Evolutionary conservation across 2,888 invertebrate species (phyloP), one percentile per base, ranked within the genome.

Genomic region (Autographa pulchrina): DNA sequence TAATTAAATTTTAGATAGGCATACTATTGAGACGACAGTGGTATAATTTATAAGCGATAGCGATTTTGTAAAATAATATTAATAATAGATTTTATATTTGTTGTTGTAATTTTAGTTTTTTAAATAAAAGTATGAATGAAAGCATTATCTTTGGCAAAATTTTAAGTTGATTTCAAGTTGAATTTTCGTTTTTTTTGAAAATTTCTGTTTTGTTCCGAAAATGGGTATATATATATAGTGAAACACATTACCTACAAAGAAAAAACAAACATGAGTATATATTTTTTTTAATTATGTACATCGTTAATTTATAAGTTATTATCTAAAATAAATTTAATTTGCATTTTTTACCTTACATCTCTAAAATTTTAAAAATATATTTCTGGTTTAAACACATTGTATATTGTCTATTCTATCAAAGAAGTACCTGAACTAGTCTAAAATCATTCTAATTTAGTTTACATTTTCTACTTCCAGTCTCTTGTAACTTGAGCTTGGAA

Each of bases 1-100:
- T 78, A 73, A 78, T 87, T 85, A 86, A 84, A 84, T 82, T 79
- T 83, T 83, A 85, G 75, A 70, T 86, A 82, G 84, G 74, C 78
- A 76, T 84, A 80, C 52, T 66, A 80, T 74, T 74, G 73, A 71
- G 68, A 59, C 32, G 56, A 67, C n/a, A 63, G 72, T 74, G 81
- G 78, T 80, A 74, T 76, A 63, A 72, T 80, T 77, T 76, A 67
- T 72, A 80, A 80, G 74, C 41, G 35, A 68, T 75, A 80, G 82
- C 74, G 72, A 71, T 62, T 48, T 48, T 78, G 25, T 65, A 75
- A 64, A 60, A 62, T 63, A 43, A 72, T 38, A 54, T 16, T 14
- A 52, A 59, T 25, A 56, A 67, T 18, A 68, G 43, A 64, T 70
- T 62, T 61, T 48, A 61, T 54, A 20, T 69, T 31, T 38, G 43